These are phyloP conservation scores for Phaedon cochleariae DNA, from an alignment of 2,888 invertebrate genomes.

Conservation along the genomic window DNA sequence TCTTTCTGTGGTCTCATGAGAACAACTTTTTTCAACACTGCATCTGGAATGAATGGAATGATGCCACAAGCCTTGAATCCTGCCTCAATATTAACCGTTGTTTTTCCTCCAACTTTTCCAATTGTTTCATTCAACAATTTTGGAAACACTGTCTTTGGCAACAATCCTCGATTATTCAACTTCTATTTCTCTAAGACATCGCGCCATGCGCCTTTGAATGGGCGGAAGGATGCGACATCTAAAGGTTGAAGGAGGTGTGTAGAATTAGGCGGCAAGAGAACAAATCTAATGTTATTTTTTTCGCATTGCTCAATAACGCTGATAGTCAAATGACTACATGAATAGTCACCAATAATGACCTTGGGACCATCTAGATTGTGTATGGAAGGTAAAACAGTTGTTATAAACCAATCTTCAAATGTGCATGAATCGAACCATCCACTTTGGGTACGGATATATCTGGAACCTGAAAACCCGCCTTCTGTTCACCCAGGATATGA, in stretches of 20 bases:
- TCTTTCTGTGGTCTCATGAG: not conserved
- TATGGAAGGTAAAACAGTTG: not conserved
- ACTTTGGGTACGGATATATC: constrained; percentile 18
- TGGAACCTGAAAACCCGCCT: constrained; percentile 12
- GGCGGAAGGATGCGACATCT: not conserved
- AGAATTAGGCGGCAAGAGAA: constrained; percentile 9
- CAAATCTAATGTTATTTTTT: constrained; percentile 24
- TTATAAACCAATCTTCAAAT: constrained; percentile 6
- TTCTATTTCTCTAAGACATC: constrained; percentile 40
- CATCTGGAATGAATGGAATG: no score
- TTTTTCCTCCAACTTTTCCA: constrained; percentile 16
- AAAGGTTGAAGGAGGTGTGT: constrained; percentile 34
- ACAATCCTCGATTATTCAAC: constrained; percentile 29
- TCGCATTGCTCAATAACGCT: constrained; percentile 42
- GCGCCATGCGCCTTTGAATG: constrained; percentile 43
- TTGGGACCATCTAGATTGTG: constrained; percentile 36
- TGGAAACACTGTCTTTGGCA: constrained; percentile 21
- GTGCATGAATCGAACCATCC: not conserved
- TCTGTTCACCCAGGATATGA: constrained; percentile 29
- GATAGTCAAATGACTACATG: constrained; percentile 38
- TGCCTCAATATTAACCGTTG: not conserved
- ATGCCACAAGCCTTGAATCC: no score
- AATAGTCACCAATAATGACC: constrained; percentile 50
- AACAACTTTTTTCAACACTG: no score
- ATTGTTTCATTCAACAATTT: constrained; percentile 31